Conservation (phyloP, 2,113 vertebrate species). For the Bucco capensis region DNA sequence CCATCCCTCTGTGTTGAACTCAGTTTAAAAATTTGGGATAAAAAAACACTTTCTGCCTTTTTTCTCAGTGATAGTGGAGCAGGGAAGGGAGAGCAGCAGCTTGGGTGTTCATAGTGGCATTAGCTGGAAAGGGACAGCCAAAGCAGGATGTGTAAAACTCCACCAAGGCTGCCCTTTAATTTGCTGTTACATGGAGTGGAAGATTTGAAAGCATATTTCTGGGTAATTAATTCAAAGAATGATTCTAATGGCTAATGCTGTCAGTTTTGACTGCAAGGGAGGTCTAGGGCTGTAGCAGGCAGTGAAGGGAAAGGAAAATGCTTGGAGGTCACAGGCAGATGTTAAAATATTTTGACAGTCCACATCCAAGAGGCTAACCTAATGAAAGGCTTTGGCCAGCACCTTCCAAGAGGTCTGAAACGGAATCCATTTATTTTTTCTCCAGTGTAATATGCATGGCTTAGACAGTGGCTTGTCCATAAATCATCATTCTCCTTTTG, state of each 20-base stretch:
- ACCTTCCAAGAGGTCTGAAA: constrained; percentile 59
- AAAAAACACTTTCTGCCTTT: background rate
- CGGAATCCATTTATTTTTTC: constrained; percentile 68
- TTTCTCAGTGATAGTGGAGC: background rate
- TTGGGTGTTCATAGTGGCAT: background rate
- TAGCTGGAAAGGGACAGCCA: constrained; percentile 39
- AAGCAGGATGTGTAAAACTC: constrained; percentile 37
- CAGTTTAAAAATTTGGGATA: background rate
- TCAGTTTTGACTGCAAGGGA: constrained; percentile 64
- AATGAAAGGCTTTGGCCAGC: constrained; percentile 60
- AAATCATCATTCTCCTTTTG: constrained; percentile 55
- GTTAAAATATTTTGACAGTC: constrained; percentile 74
- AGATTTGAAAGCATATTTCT: constrained; percentile 68
- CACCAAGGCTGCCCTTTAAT: constrained; percentile 66
- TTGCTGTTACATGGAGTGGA: constrained; percentile 65
- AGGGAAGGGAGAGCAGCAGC: background rate
- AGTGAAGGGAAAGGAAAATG: constrained; percentile 47
- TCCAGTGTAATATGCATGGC: constrained; percentile 6
- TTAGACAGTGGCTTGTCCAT: constrained; percentile 31
- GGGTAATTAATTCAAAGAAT: constrained; percentile 71
- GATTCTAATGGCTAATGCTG: constrained; percentile 67
- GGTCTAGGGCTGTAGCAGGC: constrained; percentile 46
- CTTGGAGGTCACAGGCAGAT: constrained; percentile 52
- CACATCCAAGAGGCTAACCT: constrained; percentile 61
- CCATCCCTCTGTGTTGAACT: background rate